Evolutionary conservation across 2,888 invertebrate species (phyloP), one percentile per base, ranked within the genome.

Genomic region (Sericinus montela): DNA sequence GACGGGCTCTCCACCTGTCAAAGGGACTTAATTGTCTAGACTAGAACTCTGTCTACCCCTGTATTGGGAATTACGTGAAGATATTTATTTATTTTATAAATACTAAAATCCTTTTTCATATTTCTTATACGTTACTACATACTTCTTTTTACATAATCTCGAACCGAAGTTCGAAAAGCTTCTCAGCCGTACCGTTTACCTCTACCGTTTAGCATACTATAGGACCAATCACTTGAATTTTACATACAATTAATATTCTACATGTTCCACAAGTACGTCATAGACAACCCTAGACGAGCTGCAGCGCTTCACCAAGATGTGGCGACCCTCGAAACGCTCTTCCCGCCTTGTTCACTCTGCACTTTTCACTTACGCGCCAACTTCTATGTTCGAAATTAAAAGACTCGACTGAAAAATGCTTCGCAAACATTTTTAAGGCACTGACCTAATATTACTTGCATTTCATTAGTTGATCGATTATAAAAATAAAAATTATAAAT

Each of bases 371-470:
- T 38, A 44, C 43, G 39, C 39, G 44, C 38, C 48, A 38, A 30
- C 7, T 40, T 46, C 34, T 28, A 42, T 23, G 37, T 43, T 34
- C 25, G 10, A 44, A 48, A 48, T 48, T 49, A 49, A 49, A 44
- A 44, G 39, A 32, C 48, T 43, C 29, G 11, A 9, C 43, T 43
- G 29, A 25, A 49, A 48, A 49, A 35, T 49, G 38, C 44, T 49
- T 44, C 34, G 38, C 9, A 39, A 39, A 44, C 48, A 49, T 35
- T 49, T 49, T 30, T 14, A 7, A 16, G 30, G 16, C 8, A 32
- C 32, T 30, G 13, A 48, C 37, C 43, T 30, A 30, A 8, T 23
- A 23, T 23, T 15, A 35, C 41, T 6, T 19, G 29, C 28, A 28
- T 47, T 23, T 6, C 35, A 29, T 47, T 14, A 41, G 32, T 32